Conservation (phyloP, 1,140 invertebrate genomes). For the Sinella curviseta region DNA sequence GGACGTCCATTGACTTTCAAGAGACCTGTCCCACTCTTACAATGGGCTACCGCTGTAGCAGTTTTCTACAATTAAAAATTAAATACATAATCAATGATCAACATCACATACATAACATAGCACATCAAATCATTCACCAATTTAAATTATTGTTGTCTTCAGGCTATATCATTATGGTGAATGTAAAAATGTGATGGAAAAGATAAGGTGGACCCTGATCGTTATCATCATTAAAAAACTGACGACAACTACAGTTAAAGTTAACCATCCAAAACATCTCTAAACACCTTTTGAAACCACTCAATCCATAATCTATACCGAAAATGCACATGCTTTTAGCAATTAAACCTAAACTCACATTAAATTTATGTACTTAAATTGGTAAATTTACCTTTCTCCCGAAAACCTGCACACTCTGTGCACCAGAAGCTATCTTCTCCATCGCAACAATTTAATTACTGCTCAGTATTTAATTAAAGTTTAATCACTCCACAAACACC, state of each 20-base stretch:
- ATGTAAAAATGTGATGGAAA: no score
- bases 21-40: conserved; percentile 89
- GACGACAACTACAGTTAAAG: not conserved
- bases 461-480: no score
- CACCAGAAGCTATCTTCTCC: conserved; percentile 47
- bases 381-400: conserved; percentile 93
- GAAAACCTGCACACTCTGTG: conserved; percentile 95
- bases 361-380: not conserved
- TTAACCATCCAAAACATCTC: not conserved
- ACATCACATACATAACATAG: not conserved
- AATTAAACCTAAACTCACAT: not conserved
- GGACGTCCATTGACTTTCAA: conserved; percentile 95
- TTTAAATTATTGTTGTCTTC: no score
- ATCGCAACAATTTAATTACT: no score
- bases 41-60: conserved; percentile 97
- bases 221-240: not conserved
- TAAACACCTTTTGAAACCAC: not conserved
- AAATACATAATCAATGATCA: not conserved
- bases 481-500: no score
- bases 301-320: not conserved
- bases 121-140: not conserved
- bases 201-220: no score
- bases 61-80: conserved; percentile 78
- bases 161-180: no score
- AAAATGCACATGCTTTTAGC: not conserved